Base-by-base conservation (phyloP, 2,888 invertebrate genomes). In the Charanyca ferruginea region DNA sequence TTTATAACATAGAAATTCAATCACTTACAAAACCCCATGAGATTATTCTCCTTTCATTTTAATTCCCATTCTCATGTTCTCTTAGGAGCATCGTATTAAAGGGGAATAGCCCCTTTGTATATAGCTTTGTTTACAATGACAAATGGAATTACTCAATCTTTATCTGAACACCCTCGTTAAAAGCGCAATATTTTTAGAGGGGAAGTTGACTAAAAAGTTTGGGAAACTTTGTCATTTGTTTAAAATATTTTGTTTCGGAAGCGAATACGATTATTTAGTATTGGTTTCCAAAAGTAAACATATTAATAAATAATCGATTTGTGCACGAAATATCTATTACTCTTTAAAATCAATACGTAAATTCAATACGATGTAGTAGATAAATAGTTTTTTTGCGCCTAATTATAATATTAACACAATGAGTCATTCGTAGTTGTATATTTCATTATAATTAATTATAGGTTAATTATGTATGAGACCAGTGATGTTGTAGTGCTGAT, bases 401-500 rank as follows among this genome's bases (percentile, higher is more conserved):
- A 51, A 62, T 58, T 45, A 68, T 62, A 45, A 44, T 38, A 38
- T 47, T 55, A 70, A 42, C n/a, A 47, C 42, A 55, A 47, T 55
- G 58, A 79, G 71, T 74, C 76, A 70, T 63, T 66, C 49, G 69
- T 67, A 68, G 63, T 38, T 72, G 47, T 66, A 77, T 25, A 55
- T 61, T 69, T 64, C 60, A 53, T 64, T 77, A 65, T 75, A 67
- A 65, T 69, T 72, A 68, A 77, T 68, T 60, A 16, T 71, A 79
- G 74, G 62, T 77, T 73, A 77, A 68, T 66, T 75, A 66, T 81
- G 73, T 74, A 75, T 70, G 52, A 79, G 48, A 75, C 78, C 73
- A 80, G 80, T 80, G 80, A 80, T 80, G 70, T 48, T 60, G 57
- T 51, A 62, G 32, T 28, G 22, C 41, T 23, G 32, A 42, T 57